Conservation (phyloP, 2,113 vertebrate species). For the Rhinoderma darwinii region DNA sequence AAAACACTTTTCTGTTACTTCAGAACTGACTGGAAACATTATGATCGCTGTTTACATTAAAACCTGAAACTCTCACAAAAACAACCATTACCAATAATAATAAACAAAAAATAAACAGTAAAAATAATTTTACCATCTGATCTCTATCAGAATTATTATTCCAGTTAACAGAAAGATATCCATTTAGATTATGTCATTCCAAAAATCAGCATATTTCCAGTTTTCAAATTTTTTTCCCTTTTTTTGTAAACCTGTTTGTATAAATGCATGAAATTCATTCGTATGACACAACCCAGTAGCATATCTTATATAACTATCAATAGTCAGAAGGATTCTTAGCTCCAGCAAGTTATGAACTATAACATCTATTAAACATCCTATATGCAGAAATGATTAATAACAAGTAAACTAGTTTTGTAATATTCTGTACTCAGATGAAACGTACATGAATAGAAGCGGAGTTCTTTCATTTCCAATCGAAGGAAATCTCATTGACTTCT, state of each 20-base stretch:
- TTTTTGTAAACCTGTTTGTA: neutral
- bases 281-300: neutral
- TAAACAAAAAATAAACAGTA: no score
- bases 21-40: no score
- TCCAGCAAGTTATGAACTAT: neutral
- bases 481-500: slow-evolving; percentile 50
- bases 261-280: neutral
- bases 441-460: neutral
- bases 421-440: slow-evolving; percentile 17
- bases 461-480: slow-evolving; percentile 46
- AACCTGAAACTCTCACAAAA: no score
- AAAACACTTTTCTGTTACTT: no score
- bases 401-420: slow-evolving; percentile 8
- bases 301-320: neutral
- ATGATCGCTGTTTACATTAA: no score
- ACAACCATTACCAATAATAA: no score
- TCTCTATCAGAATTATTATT: no score
- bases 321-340: neutral
- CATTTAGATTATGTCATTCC: neutral
- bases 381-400: slow-evolving; percentile 12
- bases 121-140: no score
- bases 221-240: neutral
- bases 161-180: neutral
- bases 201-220: neutral
- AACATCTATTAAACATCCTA: neutral